A percentile compares a stretch with the other conserved stretches of the same genome.
Evolutionary conservation across 2,888 invertebrate genomes (phyloP).

Genomic region (Polydrusus tereticollis): DNA sequence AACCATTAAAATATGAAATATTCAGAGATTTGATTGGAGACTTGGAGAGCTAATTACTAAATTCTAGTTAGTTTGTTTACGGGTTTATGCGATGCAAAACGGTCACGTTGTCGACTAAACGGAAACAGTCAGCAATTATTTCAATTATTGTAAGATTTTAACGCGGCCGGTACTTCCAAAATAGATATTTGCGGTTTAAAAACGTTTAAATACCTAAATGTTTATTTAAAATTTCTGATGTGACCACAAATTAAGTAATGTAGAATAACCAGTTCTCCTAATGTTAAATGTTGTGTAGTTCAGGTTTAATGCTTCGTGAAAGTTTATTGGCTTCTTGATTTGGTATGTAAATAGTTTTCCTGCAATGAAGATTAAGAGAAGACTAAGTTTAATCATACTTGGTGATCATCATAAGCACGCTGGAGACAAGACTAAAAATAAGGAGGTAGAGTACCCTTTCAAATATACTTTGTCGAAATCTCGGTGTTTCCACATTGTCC

Average conservation of each 20-base stretch:
- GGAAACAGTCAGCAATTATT: neutral
- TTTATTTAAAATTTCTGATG: constrained; percentile 2
- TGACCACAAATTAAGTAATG: neutral
- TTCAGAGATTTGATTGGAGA: neutral
- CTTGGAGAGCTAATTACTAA: constrained; percentile 5
- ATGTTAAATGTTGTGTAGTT: neutral
- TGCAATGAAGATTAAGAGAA: constrained; percentile 44
- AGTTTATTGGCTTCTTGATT: neutral
- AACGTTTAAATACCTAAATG: constrained; percentile 5
- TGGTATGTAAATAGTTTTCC: neutral
- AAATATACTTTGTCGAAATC: too few species aligned
- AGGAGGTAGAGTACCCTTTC: constrained; percentile 30
- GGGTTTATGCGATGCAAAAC: neutral
- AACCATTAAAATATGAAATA: constrained; percentile 6
- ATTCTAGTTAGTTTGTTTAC: neutral
- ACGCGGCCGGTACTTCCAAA: neutral
- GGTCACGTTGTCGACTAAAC: neutral
- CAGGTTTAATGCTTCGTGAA: neutral
- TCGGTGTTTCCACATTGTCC: neutral
- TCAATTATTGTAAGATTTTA: too few species aligned
- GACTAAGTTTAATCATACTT: constrained; percentile 41
- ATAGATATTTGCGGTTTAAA: neutral
- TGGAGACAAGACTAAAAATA: constrained; percentile 28
- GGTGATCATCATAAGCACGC: constrained; percentile 30
- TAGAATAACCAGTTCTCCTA: constrained; percentile 1